Evolutionary conservation across 2,113 vertebrate genomes (phyloP), one percentile per base, ranked within the genome.

Genomic region (Chaetops frenatus): DNA sequence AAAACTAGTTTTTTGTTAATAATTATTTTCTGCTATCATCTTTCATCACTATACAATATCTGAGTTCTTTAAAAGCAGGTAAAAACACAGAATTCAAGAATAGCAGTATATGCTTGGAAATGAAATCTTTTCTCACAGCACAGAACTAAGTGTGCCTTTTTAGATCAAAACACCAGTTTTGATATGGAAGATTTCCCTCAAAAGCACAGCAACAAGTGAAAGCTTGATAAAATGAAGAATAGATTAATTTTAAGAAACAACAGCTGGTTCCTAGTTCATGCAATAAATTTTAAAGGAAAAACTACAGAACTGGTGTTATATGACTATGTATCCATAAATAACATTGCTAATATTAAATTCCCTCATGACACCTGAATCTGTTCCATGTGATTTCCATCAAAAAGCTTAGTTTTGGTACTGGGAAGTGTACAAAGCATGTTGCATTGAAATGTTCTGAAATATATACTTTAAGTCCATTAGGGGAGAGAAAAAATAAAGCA

Each of bases 111-210:
- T 29, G 9, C 22, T 19, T 50, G 11, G 7, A 44, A 91, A 77
- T 5, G 0, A 64, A 38, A 71, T 33, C 3, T 60, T 23, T 66
- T 74, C n/a, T 23, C 33, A 50, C 6, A 50, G 17, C 1, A 3
- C 5, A 74, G 21, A 71, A 76, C 4, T 54, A 86, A 62, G 29
- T 7, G 1, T 54, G 48, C 18, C 29, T 86, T 69, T 91, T 76
- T 42, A 54, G 31, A 86, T 48, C n/a, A 66, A 45, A 70, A 66
- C 11, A 35, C 11, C 15, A 57, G 7, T 66, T 24, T 56, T 35
- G 11, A 48, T 7, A 22, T 40, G 38, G 86, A 89, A 66, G 7
- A 66, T 38, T 44, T 79, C 35, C 12, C 19, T 54, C n/a, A 86
- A 53, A 5, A 71, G 47, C 11, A 67, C 20, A 70, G 40, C 22